A percentile compares a stretch with the other conserved stretches of the same genome.
Conservation (phyloP, 2,797 vertebrate genomes). For the Girardinus metallicus region DNA sequence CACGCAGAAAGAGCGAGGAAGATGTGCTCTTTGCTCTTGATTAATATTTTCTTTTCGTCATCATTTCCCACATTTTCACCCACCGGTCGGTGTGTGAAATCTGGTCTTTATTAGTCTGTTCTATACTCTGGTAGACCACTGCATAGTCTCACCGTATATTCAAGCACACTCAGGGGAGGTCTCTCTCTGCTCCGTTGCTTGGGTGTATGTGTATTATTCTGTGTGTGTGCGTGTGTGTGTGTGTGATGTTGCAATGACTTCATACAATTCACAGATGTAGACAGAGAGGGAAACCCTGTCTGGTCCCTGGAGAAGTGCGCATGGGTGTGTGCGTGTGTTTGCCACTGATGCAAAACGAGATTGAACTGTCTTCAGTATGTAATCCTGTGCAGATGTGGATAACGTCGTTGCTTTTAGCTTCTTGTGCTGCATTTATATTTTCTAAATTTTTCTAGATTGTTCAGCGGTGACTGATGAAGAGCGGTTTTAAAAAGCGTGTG, state of each 20-base stretch:
- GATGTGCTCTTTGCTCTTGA: constrained; percentile 55
- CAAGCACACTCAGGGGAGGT: constrained; percentile 44
- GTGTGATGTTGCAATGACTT: constrained; percentile 34
- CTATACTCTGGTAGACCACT: constrained; percentile 36
- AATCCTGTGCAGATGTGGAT: not conserved
- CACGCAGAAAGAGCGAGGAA: constrained; percentile 7
- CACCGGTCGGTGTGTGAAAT: constrained; percentile 16
- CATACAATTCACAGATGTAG: constrained; percentile 61
- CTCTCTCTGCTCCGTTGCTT: constrained; percentile 27
- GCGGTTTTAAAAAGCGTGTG: constrained; percentile 28
- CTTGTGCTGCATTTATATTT: not conserved
- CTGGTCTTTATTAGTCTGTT: constrained; percentile 58
- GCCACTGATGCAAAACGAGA: not conserved
- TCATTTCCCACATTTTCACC: constrained; percentile 16
- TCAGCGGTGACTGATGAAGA: constrained; percentile 36
- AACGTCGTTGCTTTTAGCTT: not conserved
- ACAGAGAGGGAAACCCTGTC: constrained; percentile 74
- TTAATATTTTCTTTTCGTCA: constrained; percentile 61
- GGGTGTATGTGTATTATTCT: constrained; percentile 9
- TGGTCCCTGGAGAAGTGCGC: constrained; percentile 40
- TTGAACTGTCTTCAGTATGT: not conserved
- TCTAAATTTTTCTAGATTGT: constrained; percentile 23
- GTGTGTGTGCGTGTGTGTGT: constrained; percentile 12
- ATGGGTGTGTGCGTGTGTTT: constrained; percentile 4
- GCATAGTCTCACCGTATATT: constrained; percentile 38